phyloP scores from a whole-genome alignment of 2,888 invertebrate species.

The Trissolcus brochymenae region DNA sequence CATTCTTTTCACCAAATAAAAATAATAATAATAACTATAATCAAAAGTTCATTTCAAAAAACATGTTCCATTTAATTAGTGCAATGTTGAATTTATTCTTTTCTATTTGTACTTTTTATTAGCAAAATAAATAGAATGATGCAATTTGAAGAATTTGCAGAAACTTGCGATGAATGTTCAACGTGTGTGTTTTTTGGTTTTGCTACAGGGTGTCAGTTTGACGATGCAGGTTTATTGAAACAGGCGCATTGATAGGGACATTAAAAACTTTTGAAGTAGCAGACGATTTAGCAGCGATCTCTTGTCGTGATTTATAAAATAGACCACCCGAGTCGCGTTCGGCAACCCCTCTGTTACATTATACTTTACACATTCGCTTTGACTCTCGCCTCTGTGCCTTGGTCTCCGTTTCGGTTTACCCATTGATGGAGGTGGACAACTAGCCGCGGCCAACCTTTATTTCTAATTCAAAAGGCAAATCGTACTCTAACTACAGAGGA shows the following conservation, averaged over 20 bases:
- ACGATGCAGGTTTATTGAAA: constrained; percentile 29
- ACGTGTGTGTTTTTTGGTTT: too few species aligned
- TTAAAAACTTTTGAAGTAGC: constrained; percentile 50
- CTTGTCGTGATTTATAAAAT: constrained; percentile 62
- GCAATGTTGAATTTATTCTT: too few species aligned
- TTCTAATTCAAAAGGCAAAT: constrained; percentile 63
- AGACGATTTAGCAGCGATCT: constrained; percentile 61
- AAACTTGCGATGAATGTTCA: too few species aligned
- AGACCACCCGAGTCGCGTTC: constrained; percentile 73
- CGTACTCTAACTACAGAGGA: constrained; percentile 45
- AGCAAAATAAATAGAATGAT: too few species aligned
- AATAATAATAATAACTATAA: neutral
- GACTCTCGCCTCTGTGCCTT: constrained; percentile 51
- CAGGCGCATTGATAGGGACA: constrained; percentile 23
- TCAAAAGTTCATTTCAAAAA: too few species aligned
- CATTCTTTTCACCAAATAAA: constrained; percentile 3
- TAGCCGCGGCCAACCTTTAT: constrained; percentile 52
- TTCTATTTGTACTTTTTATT: too few species aligned
- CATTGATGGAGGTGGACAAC: constrained; percentile 29
- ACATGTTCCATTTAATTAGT: too few species aligned
- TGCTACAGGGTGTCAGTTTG: too few species aligned
- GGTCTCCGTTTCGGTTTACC: constrained; percentile 48
- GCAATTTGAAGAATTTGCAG: too few species aligned
- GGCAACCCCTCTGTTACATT: constrained; percentile 68
- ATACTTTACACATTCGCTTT: constrained; percentile 67